Evolutionary conservation across 1,140 invertebrate genomes (phyloP), one percentile per base, ranked within the genome.

Genomic region (Fragariocoptes setiger): DNA sequence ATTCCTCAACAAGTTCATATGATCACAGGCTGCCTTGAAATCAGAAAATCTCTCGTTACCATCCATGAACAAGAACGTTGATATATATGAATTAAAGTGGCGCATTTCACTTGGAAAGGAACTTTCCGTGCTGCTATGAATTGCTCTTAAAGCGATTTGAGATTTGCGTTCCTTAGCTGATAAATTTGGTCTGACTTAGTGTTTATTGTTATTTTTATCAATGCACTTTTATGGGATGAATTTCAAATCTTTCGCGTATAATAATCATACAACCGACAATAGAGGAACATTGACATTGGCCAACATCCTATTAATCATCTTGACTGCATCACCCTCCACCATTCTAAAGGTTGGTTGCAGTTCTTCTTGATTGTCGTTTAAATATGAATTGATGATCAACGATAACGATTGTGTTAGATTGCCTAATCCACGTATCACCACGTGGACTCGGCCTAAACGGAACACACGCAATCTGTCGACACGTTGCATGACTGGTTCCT

Each of bases 91-190:
- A n/a, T n/a, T n/a, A n/a, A n/a, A n/a, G n/a, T n/a, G n/a, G n/a
- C n/a, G n/a, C n/a, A n/a, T n/a, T n/a, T n/a, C n/a, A n/a, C n/a
- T n/a, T n/a, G n/a, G n/a, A n/a, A n/a, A n/a, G n/a, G n/a, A n/a
- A n/a, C n/a, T n/a, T n/a, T n/a, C n/a, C n/a, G n/a, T n/a, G n/a
- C n/a, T n/a, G n/a, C n/a, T n/a, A n/a, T n/a, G n/a, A 42, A 85
- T 68, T 13, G 78, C 76, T 35, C 83, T 80, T 43, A 94, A 56
- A 2, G 80, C 83, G 48, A 92, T 73, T 60, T 88, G 82, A 46
- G 80, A 85, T n/a, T n/a, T n/a, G n/a, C n/a, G n/a, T n/a, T n/a
- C n/a, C n/a, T n/a, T n/a, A n/a, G n/a, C n/a, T n/a, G n/a, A n/a
- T n/a, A n/a, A n/a, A n/a, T n/a, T n/a, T n/a, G n/a, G n/a, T n/a